Evolutionary conservation across 2,113 vertebrate species (phyloP).

Genomic region (Parotia lawesii): DNA sequence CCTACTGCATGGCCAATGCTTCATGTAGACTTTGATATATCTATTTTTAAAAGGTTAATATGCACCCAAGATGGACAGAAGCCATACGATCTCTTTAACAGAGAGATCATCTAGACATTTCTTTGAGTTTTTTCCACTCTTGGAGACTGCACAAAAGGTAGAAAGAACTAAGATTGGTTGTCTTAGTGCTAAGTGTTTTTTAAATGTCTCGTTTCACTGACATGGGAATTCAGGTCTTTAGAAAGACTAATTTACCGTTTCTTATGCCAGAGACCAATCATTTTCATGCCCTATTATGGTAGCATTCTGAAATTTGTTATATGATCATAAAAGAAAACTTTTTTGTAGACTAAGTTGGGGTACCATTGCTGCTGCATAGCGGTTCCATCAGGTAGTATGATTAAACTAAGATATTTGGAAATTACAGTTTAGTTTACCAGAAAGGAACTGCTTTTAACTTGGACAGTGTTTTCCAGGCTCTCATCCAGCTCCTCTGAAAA

Average conservation of each 20-base stretch:
- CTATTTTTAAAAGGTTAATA: background rate
- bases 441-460: background rate
- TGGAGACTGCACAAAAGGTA: background rate
- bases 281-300: background rate
- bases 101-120: background rate
- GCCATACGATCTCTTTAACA: background rate
- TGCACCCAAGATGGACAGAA: background rate
- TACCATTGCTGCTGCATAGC: background rate
- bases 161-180: background rate
- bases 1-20: background rate
- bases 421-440: background rate
- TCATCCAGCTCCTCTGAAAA: background rate
- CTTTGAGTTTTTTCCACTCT: background rate
- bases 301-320: background rate
- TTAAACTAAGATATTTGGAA: background rate
- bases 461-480: background rate
- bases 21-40: background rate
- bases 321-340: background rate
- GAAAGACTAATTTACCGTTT: background rate
- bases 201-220: background rate
- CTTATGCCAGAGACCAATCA: background rate
- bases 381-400: background rate
- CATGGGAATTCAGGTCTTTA: background rate
- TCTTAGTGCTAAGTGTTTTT: background rate
- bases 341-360: background rate